Evolutionary conservation across 2,113 vertebrate genomes (phyloP).

Genomic region (Callorhinus ursinus): DNA sequence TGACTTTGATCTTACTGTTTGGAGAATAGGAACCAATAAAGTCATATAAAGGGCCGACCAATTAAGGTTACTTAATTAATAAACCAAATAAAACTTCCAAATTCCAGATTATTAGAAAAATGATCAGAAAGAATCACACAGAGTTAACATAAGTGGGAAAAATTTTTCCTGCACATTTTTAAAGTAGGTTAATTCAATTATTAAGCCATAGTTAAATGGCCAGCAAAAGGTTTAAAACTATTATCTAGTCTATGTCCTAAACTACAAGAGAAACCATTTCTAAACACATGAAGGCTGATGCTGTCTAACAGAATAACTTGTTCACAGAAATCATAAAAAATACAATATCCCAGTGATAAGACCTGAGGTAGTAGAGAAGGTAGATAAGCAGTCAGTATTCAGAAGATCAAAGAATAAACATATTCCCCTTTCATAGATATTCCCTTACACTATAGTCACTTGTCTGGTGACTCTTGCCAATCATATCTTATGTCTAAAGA

Average conservation of each 20-base stretch:
- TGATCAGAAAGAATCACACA: neutral
- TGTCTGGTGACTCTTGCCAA: neutral
- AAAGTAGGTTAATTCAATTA: neutral
- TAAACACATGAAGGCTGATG: neutral
- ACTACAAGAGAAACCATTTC: neutral
- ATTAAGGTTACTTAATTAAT: neutral
- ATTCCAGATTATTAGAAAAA: neutral
- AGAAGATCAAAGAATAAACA: neutral
- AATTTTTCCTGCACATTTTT: neutral
- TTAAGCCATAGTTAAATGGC: neutral
- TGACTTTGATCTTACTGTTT: slow-evolving; percentile 5
- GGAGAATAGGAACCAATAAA: slow-evolving; percentile 2
- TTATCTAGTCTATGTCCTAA: neutral
- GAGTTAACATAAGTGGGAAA: neutral
- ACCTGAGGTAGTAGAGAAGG: neutral
- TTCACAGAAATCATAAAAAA: neutral
- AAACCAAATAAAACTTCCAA: neutral
- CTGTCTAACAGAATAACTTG: neutral
- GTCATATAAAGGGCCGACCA: neutral
- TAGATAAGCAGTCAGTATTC: neutral
- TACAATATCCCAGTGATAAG: neutral
- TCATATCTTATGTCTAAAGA: neutral
- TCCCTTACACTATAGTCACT: neutral
- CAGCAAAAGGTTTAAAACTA: neutral
- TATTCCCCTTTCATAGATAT: neutral